phyloP scores from a whole-genome alignment of 2,888 invertebrate species.

The Cerceris ruficornis region DNA sequence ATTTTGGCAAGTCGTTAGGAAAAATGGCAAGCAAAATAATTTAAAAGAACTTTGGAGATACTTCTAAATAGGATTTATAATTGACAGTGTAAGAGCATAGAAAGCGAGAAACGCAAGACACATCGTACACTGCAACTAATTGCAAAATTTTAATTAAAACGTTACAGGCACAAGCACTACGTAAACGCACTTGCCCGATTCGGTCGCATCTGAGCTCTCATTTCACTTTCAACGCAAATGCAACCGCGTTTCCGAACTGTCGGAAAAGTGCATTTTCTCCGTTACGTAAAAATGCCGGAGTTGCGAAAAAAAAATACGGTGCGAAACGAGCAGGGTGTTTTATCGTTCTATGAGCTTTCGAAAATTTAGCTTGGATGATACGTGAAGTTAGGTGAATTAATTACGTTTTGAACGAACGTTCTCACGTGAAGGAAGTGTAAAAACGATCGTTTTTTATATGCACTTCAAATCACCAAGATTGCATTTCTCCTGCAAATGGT shows the following conservation, averaged over 20 bases:
- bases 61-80: too few relatives aligned
- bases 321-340: background rate
- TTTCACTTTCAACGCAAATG: constrained; percentile 53
- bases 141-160: background rate
- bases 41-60: too few relatives aligned
- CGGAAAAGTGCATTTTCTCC: constrained; percentile 35
- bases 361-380: background rate
- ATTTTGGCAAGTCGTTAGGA: too few relatives aligned
- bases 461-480: background rate
- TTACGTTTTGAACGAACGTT: too few relatives aligned
- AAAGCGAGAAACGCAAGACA: too few relatives aligned
- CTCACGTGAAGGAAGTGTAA: too few relatives aligned
- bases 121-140: background rate
- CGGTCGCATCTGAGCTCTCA: constrained; percentile 25
- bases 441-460: too few relatives aligned
- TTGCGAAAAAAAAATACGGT: constrained; percentile 28
- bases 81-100: too few relatives aligned
- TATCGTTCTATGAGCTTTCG: background rate
- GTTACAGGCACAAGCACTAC: constrained; percentile 1
- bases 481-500: background rate
- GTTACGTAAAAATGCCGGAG: constrained; percentile 30
- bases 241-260: constrained; percentile 18
- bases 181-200: background rate
- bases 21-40: too few relatives aligned
- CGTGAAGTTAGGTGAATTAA: background rate